phyloP scores from a whole-genome alignment of 2,888 invertebrate genomes.

The Scaptomyza caliginosa region DNA sequence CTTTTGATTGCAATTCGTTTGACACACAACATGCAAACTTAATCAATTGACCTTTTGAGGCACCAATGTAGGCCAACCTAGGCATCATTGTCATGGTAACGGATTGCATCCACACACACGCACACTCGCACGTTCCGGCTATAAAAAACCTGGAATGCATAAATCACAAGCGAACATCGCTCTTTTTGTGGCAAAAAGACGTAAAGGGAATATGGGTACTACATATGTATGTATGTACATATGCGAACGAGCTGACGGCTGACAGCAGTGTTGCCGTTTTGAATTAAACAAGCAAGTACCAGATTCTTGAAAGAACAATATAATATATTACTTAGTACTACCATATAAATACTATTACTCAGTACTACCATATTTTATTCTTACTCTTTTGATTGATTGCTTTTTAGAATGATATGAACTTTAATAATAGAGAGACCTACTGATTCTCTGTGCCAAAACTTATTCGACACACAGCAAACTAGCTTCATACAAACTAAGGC shows the following conservation, averaged over 20 bases:
- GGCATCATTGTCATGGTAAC: slow-evolving; percentile 7
- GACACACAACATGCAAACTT: slow-evolving; percentile 20
- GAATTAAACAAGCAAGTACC: slow-evolving; percentile 19
- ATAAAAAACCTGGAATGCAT: slow-evolving; percentile 67
- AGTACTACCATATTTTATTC: too few species aligned
- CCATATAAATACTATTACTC: too few species aligned
- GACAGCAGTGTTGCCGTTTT: slow-evolving; percentile 9
- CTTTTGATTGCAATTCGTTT: slow-evolving; percentile 53
- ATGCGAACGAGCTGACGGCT: slow-evolving; percentile 42
- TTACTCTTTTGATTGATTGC: too few species aligned
- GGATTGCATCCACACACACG: slow-evolving; percentile 3
- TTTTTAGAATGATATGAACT: too few species aligned
- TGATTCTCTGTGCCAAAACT: too few species aligned
- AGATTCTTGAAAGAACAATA: background rate
- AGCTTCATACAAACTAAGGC: too few species aligned
- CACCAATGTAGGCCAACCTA: slow-evolving; percentile 23
- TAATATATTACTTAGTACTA: too few species aligned
- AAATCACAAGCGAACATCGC: slow-evolving; percentile 57
- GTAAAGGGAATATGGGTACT: slow-evolving; percentile 68
- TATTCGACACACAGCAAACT: too few species aligned
- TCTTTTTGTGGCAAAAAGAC: slow-evolving; percentile 44
- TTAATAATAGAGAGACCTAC: too few species aligned
- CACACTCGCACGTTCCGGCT: slow-evolving; percentile 37
- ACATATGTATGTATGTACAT: too few species aligned
- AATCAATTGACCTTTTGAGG: slow-evolving; percentile 67